Conservation (phyloP, 2,888 invertebrate genomes). For the Anthophora plumipes region DNA sequence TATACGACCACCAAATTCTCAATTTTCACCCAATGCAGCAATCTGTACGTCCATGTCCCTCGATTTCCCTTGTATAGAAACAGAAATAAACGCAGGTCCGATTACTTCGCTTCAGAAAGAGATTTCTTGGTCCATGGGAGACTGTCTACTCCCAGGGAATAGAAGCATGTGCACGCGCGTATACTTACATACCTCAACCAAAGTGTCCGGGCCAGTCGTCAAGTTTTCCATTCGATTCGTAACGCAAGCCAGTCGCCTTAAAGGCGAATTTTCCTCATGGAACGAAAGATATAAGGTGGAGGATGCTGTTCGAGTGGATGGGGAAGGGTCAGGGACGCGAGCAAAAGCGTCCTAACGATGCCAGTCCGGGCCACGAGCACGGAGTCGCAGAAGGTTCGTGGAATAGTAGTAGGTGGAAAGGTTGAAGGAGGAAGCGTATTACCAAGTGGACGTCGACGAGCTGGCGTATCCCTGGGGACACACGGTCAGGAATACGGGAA, state of each 20-base stretch:
- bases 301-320: constrained; percentile 25
- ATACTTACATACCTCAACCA: no score
- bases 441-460: constrained; percentile 82
- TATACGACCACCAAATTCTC: not conserved
- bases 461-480: constrained; percentile 75
- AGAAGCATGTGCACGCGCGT: constrained; percentile 5
- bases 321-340: constrained; percentile 56
- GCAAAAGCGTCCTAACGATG: constrained; percentile 81
- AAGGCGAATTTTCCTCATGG: constrained; percentile 49
- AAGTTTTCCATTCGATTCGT: constrained; percentile 65
- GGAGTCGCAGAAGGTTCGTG: constrained; percentile 51
- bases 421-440: constrained; percentile 78
- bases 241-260: constrained; percentile 21
- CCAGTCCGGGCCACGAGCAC: constrained; percentile 60
- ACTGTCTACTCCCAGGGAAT: constrained; percentile 6
- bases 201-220: constrained; percentile 51
- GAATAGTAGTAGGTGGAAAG: constrained; percentile 50
- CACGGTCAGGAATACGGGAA: constrained; percentile 78
- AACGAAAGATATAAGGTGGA: constrained; percentile 49
- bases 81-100: constrained; percentile 1
- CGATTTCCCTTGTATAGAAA: constrained; percentile 4
- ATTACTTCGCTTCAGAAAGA: constrained; percentile 62
- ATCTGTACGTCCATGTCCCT: not conserved
- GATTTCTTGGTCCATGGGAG: constrained; percentile 30
- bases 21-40: not conserved